These are phyloP conservation scores for Artemia sinica DNA, from an alignment of 2,888 invertebrate species.

Conservation along the genomic window DNA sequence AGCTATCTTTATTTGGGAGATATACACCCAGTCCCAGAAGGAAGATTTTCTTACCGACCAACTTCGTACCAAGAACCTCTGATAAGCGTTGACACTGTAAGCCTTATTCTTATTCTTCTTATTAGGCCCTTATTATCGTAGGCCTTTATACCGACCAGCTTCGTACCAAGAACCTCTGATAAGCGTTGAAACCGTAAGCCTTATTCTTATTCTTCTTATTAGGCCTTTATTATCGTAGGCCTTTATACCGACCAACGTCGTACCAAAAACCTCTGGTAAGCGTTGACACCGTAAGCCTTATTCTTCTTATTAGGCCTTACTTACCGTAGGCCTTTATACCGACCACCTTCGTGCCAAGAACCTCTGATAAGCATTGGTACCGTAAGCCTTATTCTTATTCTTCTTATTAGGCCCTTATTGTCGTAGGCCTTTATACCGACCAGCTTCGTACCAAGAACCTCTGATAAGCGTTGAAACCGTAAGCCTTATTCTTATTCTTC, in stretches of 20 bases:
- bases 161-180: slow-evolving; percentile 40
- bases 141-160: slow-evolving; percentile 39
- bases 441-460: slow-evolving; percentile 40
- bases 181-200: slow-evolving; percentile 31
- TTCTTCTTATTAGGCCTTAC: too few species aligned
- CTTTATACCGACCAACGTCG: slow-evolving; percentile 39
- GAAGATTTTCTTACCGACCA: slow-evolving; percentile 36
- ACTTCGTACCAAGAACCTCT: slow-evolving; percentile 40
- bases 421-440: too few species aligned
- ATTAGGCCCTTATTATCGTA: too few species aligned
- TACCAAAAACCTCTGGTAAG: slow-evolving; percentile 39
- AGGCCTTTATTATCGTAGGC: too few species aligned
- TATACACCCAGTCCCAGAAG: slow-evolving; percentile 34
- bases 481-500: slow-evolving; percentile 21
- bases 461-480: slow-evolving; percentile 33
- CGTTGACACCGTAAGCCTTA: slow-evolving; percentile 30
- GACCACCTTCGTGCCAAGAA: slow-evolving; percentile 40
- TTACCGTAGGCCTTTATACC: too few species aligned
- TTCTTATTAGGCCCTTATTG: too few species aligned
- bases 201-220: too few species aligned
- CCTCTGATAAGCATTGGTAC: slow-evolving; percentile 34
- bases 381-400: slow-evolving; percentile 27
- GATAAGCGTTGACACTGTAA: slow-evolving; percentile 32
- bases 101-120: slow-evolving; percentile 14
- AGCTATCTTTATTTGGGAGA: slow-evolving; percentile 37